Base-by-base conservation (phyloP, 2,888 invertebrate genomes). In the Eilema depressum region DNA sequence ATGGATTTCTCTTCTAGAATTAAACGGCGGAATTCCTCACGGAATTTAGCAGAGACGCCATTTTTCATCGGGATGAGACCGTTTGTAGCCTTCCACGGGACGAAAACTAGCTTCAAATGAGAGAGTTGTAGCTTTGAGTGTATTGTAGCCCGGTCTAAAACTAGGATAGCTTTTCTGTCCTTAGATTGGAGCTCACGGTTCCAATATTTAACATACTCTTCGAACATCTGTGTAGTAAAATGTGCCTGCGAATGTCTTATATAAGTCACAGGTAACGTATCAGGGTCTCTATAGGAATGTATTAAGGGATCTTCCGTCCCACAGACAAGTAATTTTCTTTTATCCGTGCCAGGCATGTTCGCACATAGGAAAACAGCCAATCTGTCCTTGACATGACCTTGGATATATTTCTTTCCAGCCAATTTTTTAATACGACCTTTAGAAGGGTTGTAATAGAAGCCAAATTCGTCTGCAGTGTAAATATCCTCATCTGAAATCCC, bases 151-250 rank as follows among this genome's bases (percentile, higher is more conserved):
- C 89, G 68, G 67, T 90, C 89, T 56, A 90, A 68, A 0, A 90
- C 74, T 2, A 89, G 67, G 0, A 89, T 75, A 0, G 85, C 88
- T 75, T 81, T 88, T 14, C 81, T 76, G 65, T 88, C 78, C 25
- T 74, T 74, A 0, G 70, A n/a, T 62, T 85, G 73, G 4, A 89
- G 69, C 23, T 89, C 85, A 2, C 75, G 75, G 20, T 89, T 88
- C 89, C 89, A 89, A 71, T 82, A 85, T 72, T 82, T 86, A 0
- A 89, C 87, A 23, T 87, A 89, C 28, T 88, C 85, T 64, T 89
- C 89, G 62, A 89, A 89, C 82, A 88, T 87, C 69, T 79, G 79
- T 1, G 89, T 90, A 0, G 89, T 89, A 33, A 90, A 89, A 69
- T 89, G 89, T 0, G 86, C 88, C 71, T 86, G 81, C 0, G 81